Evolutionary conservation across 2,888 invertebrate genomes (phyloP).

Genomic region (Alviniconcha strummeri): DNA sequence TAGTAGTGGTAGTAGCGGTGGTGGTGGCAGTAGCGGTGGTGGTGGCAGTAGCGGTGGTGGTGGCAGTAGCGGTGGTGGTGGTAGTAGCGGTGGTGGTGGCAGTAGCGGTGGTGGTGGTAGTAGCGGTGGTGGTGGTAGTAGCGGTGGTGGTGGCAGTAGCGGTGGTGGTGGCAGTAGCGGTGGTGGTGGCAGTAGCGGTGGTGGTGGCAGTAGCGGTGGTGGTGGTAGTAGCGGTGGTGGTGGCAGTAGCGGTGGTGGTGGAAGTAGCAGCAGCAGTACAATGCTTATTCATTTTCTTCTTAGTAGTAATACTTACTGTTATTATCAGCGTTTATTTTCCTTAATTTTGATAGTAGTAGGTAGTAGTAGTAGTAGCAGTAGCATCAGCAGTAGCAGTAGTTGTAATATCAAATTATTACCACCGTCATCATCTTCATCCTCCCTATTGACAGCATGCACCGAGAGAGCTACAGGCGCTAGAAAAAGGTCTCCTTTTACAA

Average conservation of each 20-base stretch:
- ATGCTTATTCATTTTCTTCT: not conserved
- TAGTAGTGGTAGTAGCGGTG: slow-evolving; percentile 10
- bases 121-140: slow-evolving; percentile 8
- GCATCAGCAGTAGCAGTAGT: no score
- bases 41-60: not conserved
- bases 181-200: not conserved
- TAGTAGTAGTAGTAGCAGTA: no score
- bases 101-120: slow-evolving; percentile 10
- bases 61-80: slow-evolving; percentile 14
- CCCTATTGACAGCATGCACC: no score
- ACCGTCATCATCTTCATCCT: no score
- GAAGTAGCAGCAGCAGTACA: not conserved
- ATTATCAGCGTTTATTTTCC: not conserved
- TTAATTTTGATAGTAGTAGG: not conserved
- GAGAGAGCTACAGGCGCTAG: no score
- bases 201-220: no score
- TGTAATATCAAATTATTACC: no score
- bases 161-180: not conserved
- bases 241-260: slow-evolving; percentile 10
- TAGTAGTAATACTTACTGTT: not conserved
- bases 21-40: slow-evolving; percentile 8
- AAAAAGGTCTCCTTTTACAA: no score
- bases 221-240: not conserved
- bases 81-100: slow-evolving; percentile 13
- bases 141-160: not conserved